A percentile compares a stretch with the other conserved stretches of the same genome.
phyloP scores from a whole-genome alignment of 2,113 vertebrate species.

The Mormyrus lacerda region DNA sequence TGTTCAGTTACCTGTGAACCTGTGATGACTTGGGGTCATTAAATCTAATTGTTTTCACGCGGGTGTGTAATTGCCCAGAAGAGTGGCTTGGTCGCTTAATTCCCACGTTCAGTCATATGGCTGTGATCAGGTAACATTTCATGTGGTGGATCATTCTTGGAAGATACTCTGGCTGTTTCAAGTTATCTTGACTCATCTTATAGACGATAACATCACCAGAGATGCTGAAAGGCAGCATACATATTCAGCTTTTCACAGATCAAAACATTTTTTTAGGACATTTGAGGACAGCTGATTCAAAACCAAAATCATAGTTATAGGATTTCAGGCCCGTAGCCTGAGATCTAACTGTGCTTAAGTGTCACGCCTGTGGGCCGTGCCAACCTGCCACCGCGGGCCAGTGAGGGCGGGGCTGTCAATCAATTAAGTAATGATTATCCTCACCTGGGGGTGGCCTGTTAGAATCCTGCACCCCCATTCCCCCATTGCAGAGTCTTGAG shows the following conservation, averaged over 20 bases:
- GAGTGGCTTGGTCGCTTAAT: background rate
- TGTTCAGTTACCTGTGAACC: background rate
- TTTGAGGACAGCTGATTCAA: background rate
- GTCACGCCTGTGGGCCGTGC: background rate
- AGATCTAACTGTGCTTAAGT: background rate
- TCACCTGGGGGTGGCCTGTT: background rate
- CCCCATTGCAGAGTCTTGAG: background rate
- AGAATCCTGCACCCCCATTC: background rate
- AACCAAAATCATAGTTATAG: background rate
- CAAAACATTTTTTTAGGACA: slow-evolving; percentile 5
- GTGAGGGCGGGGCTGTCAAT: background rate
- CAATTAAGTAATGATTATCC: background rate
- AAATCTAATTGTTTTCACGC: background rate
- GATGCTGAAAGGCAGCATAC: background rate
- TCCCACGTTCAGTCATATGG: background rate
- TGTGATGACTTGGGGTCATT: background rate
- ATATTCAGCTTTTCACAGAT: slow-evolving; percentile 1
- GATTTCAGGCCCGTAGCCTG: background rate
- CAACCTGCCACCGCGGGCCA: background rate
- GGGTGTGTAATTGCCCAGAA: background rate
- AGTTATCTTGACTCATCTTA: background rate
- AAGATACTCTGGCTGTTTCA: background rate
- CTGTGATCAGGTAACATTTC: background rate
- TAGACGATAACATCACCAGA: background rate
- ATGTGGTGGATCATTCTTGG: background rate